Base-by-base conservation (phyloP, 1,140 invertebrate species). In the Drosophila sucinea region DNA sequence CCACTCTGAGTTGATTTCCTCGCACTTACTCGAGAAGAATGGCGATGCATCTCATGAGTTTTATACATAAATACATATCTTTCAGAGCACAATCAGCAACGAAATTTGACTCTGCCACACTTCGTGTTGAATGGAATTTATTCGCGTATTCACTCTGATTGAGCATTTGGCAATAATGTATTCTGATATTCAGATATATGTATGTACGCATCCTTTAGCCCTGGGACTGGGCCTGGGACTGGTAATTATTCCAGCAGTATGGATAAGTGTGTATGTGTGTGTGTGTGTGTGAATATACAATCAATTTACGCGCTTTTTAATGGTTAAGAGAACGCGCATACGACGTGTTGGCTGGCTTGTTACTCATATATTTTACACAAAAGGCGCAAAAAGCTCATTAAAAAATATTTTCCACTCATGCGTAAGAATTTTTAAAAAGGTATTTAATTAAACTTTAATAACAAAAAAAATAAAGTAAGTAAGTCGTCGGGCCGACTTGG, bases 361-460 rank as follows among this genome's bases (percentile, higher is more conserved):
- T 35, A 40, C 47, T 23, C 63, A 51, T 47, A 69, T 70, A 51
- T 70, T 77, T 66, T 62, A 51, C 72, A 87, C 79, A 86, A 79
- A 80, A 73, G 69, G 77, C 60, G 67, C 47, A 69, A 82, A 63
- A 87, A 87, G 81, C 83, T 89, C 83, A 87, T 87, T 87, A 89
- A 87, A 78, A 87, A 87, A 77, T 89, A 83, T 87, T 83, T 89
- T 64, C 56, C 77, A 89, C 65, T 78, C 80, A 89, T 78, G 84
- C 77, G 85, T 72, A 82, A 70, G 63, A 73, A 74, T 87, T 73
- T 57, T 87, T 58, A 77, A 86, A 87, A 87, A 84, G 77, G 85
- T 89, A 87, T 89, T 87, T 87, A 83, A 87, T 87, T 87, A 87
- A 87, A 89, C 66, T 78, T 87, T 87, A 89, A 89, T 89, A 83